Evolutionary conservation across 2,797 vertebrate species (phyloP).

Genomic region (Parauchenoglanis punctatus): DNA sequence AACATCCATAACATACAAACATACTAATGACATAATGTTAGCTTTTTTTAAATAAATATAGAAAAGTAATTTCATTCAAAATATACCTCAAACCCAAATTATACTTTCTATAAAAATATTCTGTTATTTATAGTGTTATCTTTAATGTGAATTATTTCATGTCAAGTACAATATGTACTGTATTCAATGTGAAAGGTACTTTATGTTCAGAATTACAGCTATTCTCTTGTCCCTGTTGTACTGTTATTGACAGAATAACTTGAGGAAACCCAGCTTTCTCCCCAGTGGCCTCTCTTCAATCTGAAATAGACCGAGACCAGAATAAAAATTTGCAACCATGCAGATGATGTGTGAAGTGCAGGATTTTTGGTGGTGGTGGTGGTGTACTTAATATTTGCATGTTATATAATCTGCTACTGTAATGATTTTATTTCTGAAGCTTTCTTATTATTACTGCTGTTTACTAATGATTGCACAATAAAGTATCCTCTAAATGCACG

Average conservation of each 20-base stretch:
- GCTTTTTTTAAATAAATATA: too few relatives aligned
- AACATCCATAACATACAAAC: too few relatives aligned
- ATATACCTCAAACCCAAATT: too few relatives aligned
- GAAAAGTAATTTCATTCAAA: too few relatives aligned
- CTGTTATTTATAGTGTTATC: background rate
- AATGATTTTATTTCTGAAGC: background rate
- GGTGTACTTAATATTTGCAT: background rate
- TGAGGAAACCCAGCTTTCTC: background rate
- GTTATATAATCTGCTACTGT: background rate
- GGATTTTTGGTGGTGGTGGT: background rate
- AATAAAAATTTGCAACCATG: background rate
- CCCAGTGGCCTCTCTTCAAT: background rate
- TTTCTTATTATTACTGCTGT: background rate
- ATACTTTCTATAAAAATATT: too few relatives aligned
- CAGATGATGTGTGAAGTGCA: background rate
- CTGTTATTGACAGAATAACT: background rate
- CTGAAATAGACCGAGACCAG: background rate
- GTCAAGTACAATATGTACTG: too few relatives aligned
- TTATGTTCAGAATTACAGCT: background rate
- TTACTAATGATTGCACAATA: background rate
- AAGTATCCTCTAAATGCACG: background rate
- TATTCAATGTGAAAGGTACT: background rate
- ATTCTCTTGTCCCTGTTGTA: background rate
- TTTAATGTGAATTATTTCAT: too few relatives aligned
- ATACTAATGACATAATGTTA: too few relatives aligned